These are phyloP conservation scores for Erpornis zantholeuca DNA, from an alignment of 2,113 vertebrate genomes.

Conservation along the genomic window DNA sequence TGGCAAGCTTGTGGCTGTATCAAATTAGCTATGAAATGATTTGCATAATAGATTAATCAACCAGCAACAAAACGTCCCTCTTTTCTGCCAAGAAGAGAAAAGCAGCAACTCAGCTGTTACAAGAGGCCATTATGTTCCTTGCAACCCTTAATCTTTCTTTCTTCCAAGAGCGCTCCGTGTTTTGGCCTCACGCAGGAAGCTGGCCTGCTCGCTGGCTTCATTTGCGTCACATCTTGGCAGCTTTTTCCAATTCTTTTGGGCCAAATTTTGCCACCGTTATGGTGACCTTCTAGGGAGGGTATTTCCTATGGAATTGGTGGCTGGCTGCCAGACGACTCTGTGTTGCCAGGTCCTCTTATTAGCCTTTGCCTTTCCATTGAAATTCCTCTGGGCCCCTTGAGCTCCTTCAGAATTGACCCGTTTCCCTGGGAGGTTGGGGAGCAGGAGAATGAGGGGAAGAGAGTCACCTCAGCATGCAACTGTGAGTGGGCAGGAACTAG, in stretches of 20 bases:
- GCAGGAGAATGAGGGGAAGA: background rate
- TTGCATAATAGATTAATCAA: constrained; percentile 66
- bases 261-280: constrained; percentile 50
- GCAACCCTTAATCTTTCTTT: constrained; percentile 43
- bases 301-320: constrained; percentile 57
- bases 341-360: background rate
- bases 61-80: constrained; percentile 14
- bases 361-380: background rate
- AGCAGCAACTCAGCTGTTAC: constrained; percentile 21
- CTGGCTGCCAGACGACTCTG: background rate
- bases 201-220: background rate
- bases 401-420: background rate
- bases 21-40: constrained; percentile 49
- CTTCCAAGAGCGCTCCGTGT: background rate
- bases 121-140: constrained; percentile 52
- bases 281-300: constrained; percentile 64
- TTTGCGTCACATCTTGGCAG: constrained; percentile 54
- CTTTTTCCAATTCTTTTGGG: background rate
- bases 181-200: constrained; percentile 32
- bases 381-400: background rate
- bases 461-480: background rate
- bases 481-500: background rate
- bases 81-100: constrained; percentile 45
- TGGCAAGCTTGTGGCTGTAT: constrained; percentile 27
- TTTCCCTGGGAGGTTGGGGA: background rate